A percentile compares a stretch with the other conserved stretches of the same genome.
Conservation (phyloP, 1,140 invertebrate species). For the Rhagoletis pomonella region DNA sequence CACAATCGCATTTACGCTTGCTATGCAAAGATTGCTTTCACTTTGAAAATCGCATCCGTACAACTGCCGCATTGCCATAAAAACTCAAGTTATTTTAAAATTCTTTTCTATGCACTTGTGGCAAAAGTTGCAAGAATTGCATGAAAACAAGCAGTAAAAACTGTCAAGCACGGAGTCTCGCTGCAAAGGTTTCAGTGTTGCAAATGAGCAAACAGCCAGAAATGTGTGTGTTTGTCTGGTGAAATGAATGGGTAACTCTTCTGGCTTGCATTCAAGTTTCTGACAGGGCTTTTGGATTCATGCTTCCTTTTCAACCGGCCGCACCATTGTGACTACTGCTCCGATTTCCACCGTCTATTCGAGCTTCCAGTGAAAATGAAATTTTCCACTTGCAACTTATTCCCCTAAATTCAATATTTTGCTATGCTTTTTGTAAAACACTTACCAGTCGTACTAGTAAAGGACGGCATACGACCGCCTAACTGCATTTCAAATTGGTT, state of each 20-base stretch:
- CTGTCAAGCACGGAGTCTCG: not conserved
- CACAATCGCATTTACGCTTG: no score
- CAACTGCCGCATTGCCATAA: not conserved
- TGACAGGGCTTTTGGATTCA: not conserved
- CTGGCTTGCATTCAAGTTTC: slow-evolving; percentile 16
- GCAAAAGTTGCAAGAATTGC: not conserved
- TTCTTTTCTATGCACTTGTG: not conserved
- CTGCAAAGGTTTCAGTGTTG: not conserved
- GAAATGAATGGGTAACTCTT: not conserved
- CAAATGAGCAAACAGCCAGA: not conserved
- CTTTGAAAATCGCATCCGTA: not conserved
- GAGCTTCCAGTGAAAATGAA: slow-evolving; percentile 18
- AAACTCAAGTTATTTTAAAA: not conserved
- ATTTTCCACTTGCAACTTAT: not conserved
- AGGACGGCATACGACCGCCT: not conserved
- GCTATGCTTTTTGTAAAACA: not conserved
- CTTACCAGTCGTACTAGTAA: not conserved
- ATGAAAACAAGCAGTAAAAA: not conserved
- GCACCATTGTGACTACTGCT: not conserved
- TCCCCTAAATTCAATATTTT: not conserved
- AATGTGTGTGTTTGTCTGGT: not conserved
- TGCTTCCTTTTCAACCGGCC: not conserved
- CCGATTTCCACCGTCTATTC: not conserved
- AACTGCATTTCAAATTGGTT: not conserved
- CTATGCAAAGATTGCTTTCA: no score